A percentile compares a stretch with the other conserved stretches of the same genome.
Evolutionary conservation across 2,888 invertebrate genomes (phyloP).

Genomic region (Hyles lineata): DNA sequence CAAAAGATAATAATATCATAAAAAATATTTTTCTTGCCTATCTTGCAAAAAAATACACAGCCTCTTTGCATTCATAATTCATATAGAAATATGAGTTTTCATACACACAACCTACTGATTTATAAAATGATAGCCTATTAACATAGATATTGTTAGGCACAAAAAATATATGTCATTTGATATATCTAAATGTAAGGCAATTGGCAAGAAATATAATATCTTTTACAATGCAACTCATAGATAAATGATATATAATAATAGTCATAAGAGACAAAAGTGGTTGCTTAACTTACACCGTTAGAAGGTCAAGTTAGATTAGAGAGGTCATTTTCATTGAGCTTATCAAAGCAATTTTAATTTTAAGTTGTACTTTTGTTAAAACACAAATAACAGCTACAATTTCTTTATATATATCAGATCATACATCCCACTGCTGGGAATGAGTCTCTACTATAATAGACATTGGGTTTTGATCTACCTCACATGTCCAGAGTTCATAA

Average conservation of each 20-base stretch:
- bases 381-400: neutral
- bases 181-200: no score
- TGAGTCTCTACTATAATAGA: no score
- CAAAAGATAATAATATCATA: no score
- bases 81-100: no score
- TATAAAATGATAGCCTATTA: no score
- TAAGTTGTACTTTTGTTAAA: neutral
- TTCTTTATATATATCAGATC: neutral
- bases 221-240: neutral
- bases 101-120: no score
- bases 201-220: neutral
- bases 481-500: no score
- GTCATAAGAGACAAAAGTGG: neutral
- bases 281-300: neutral
- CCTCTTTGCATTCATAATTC: no score
- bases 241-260: neutral
- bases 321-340: neutral
- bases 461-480: no score
- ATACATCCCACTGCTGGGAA: neutral
- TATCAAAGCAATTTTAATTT: slow-evolving; percentile 1
- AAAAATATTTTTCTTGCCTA: no score
- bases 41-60: no score
- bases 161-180: neutral
- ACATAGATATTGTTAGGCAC: neutral
- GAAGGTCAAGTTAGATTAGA: slow-evolving; percentile 24